Conservation (phyloP, 1,140 invertebrate species). For the Cardiocondyla obscurior region DNA sequence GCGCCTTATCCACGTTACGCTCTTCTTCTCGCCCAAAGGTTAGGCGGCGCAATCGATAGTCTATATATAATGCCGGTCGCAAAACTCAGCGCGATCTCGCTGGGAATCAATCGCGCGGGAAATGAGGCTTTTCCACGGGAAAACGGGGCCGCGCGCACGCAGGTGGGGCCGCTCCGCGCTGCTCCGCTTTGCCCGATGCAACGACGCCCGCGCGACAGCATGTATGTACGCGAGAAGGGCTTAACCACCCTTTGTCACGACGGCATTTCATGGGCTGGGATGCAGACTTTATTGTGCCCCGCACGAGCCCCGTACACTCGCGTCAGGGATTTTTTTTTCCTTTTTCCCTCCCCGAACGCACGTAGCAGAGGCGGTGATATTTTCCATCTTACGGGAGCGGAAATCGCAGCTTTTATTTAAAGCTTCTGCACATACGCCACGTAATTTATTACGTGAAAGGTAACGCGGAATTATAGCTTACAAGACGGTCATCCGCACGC, state of each 20-base stretch:
- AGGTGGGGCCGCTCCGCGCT: not conserved
- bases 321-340: conserved; percentile 71
- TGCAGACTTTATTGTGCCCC: conserved; percentile 78
- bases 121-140: conserved; percentile 30
- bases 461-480: not conserved
- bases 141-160: conserved; percentile 19
- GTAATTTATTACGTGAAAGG: conserved; percentile 7
- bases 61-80: conserved; percentile 47
- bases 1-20: conserved; percentile 7
- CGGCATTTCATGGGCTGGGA: conserved; percentile 74
- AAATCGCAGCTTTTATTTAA: conserved; percentile 37
- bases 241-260: conserved; percentile 77
- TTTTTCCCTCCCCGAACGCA: conserved; percentile 51
- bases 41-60: conserved; percentile 64
- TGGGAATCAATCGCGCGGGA: conserved; percentile 65
- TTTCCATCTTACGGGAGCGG: conserved; percentile 17
- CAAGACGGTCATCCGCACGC: not conserved
- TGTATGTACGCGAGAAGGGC: conserved; percentile 70
- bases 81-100: conserved; percentile 41
- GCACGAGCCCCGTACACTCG: conserved; percentile 72
- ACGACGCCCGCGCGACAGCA: conserved; percentile 59
- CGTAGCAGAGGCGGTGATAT: conserved; percentile 48
- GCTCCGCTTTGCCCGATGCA: conserved; percentile 12
- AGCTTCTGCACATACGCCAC: not conserved
- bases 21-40: conserved; percentile 63